These are phyloP conservation scores for Lethenteron reissneri DNA, from an alignment of 2,113 vertebrate species.

Conservation along the genomic window DNA sequence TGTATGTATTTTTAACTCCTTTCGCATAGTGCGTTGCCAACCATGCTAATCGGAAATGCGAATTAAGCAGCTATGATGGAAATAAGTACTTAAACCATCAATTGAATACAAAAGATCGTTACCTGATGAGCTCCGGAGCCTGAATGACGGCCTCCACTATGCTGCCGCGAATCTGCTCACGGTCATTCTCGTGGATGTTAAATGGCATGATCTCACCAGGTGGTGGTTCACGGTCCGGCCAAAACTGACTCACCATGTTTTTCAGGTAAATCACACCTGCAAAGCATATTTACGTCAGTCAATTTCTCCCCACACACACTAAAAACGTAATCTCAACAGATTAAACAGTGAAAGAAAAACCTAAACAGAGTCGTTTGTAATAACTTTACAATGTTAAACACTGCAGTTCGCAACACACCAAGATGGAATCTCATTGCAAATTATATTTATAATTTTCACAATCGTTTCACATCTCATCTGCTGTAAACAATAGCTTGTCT, in stretches of 20 bases:
- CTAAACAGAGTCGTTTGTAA: no score
- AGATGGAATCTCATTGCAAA: no score
- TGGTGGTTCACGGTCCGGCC: constrained; percentile 60
- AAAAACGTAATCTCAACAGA: no score
- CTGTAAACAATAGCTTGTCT: no score
- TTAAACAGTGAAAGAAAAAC: no score
- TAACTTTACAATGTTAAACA: no score
- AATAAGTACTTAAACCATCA: neutral
- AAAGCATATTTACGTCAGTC: neutral
- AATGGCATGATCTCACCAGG: constrained; percentile 53
- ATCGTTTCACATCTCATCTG: neutral
- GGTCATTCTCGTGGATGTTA: constrained; percentile 81
- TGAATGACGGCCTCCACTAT: constrained; percentile 98
- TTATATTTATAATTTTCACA: neutral
- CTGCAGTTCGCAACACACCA: no score
- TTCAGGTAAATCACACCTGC: constrained; percentile 97
- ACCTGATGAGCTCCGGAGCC: constrained; percentile 94
- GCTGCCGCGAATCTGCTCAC: constrained; percentile 77
- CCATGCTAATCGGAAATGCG: no score
- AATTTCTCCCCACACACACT: no score
- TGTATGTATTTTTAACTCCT: no score
- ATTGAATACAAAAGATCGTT: constrained; percentile 9
- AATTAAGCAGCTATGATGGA: no score
- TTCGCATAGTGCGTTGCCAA: no score
- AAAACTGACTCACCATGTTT: constrained; percentile 96